Base-by-base conservation (phyloP, 1,140 invertebrate genomes). In the Diorhabda elongata region DNA sequence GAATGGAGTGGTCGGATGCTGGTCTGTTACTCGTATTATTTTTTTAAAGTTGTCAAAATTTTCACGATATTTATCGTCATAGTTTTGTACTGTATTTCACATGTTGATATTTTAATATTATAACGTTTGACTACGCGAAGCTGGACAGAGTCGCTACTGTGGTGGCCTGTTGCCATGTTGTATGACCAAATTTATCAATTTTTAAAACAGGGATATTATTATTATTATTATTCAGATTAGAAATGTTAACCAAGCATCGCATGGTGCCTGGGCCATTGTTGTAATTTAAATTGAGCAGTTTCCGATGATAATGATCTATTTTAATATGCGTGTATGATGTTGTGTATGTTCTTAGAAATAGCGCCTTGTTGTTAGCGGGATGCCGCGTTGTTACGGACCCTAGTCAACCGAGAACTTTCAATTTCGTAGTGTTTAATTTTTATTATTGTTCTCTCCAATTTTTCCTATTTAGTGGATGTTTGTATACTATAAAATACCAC, bases 361-460 rank as follows among this genome's bases (percentile, higher is more conserved):
- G 77, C 72, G 76, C 78, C 76, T 80, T 79, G 79, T 80, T 80
- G 76, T 80, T 78, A 76, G 78, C 78, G 79, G 79, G 74, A 76
- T 78, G 76, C 78, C 79, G 79, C 78, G 79, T 80, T 80, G 79
- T 80, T 80, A 80, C 78, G 77, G 77, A 80, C 79, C 79, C 79
- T 80, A 80, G 79, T 80, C 79, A 80, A 73, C 76, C 74, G 76
- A 71, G 68, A 74, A 72, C 74, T 76, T 74, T 69, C 64, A 60
- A 41, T 45, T 56, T 58, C 42, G 61, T 45, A 44, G 44, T 69
- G 69, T 73, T 57, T 75, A 42, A 60, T 71, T 68, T 69, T 66
- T 73, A 70, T 74, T 71, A 68, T 72, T 72, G 64, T 65, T 61
- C 67, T 64, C 62, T 68, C 56, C 60, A 61, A 65, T 62, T 65